Conservation (phyloP, 1,140 invertebrate genomes). For the Trichogramma pretiosum region DNA sequence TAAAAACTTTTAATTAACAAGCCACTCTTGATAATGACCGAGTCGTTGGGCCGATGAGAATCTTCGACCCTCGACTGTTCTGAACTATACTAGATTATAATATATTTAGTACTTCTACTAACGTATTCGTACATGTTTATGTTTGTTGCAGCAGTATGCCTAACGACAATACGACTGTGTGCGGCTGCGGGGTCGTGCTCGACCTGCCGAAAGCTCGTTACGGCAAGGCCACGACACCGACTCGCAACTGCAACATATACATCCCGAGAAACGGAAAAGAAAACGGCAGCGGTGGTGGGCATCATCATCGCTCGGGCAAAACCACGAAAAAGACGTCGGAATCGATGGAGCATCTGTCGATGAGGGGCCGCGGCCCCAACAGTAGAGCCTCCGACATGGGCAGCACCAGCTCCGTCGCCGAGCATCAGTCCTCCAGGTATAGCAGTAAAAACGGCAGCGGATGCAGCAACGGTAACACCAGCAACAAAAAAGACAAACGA, state of each 20-base stretch:
- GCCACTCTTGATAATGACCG: no score
- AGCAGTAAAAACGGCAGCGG: conserved; percentile 2
- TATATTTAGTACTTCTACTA: no score
- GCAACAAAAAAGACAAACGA: conserved; percentile 31
- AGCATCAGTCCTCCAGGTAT: conserved; percentile 24
- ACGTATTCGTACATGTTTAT: conserved; percentile 5
- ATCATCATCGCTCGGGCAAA: conserved; percentile 24
- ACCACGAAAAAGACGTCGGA: conserved; percentile 4
- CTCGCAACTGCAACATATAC: conserved; percentile 27
- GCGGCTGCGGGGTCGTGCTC: conserved; percentile 32
- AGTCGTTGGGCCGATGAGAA: no score
- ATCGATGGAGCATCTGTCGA: neutral
- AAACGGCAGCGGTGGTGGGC: conserved; percentile 26
- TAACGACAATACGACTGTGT: conserved; percentile 33
- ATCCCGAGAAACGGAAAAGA: conserved; percentile 26
- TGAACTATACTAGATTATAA: no score
- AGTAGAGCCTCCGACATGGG: conserved; percentile 24
- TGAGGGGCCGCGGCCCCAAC: conserved; percentile 9
- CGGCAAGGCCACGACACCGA: conserved; percentile 23
- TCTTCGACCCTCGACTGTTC: no score
- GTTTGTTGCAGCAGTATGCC: conserved; percentile 36
- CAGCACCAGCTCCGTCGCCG: conserved; percentile 30
- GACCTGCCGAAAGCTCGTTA: conserved; percentile 29
- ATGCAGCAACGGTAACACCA: conserved; percentile 11
- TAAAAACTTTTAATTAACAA: no score